Percentiles rank a stretch among this genome's conserved stretches.
phyloP scores from a whole-genome alignment of 2,888 invertebrate genomes.

The Oxystoma pomonae region DNA sequence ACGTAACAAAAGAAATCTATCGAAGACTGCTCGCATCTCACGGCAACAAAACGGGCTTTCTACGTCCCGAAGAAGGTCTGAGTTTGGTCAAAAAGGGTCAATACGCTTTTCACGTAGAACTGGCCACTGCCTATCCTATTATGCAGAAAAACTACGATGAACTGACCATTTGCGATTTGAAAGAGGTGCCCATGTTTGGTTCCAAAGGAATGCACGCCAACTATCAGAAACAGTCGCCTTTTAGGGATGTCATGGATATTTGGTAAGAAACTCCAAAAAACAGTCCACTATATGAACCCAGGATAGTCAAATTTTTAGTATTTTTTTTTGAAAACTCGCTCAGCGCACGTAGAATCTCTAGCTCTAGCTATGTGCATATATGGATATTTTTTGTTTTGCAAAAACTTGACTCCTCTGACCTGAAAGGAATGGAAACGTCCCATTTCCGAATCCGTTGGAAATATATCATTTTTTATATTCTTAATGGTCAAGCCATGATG shows the following conservation, averaged over 20 bases:
- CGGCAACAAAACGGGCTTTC: slow-evolving; percentile 31
- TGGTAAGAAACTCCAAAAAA: too few relatives aligned
- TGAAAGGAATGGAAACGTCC: too few relatives aligned
- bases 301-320: too few relatives aligned
- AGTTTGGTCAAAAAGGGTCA: slow-evolving; percentile 35
- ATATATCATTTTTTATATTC: too few relatives aligned
- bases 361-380: too few relatives aligned
- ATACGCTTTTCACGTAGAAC: slow-evolving; percentile 43
- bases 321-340: too few relatives aligned
- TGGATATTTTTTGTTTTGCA: too few relatives aligned
- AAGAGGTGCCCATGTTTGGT: slow-evolving; percentile 38
- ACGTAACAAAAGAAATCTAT: slow-evolving; percentile 53
- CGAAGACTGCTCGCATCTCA: slow-evolving; percentile 49
- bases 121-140: slow-evolving; percentile 40
- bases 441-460: too few relatives aligned
- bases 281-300: too few relatives aligned
- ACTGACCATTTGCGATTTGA: slow-evolving; percentile 39
- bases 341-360: too few relatives aligned
- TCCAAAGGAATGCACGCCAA: slow-evolving; percentile 34
- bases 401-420: too few relatives aligned
- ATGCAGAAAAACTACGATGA: slow-evolving; percentile 38
- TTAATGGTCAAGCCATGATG: too few relatives aligned
- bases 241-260: slow-evolving; percentile 39
- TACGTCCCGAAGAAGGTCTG: slow-evolving; percentile 34
- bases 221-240: slow-evolving; percentile 40